A percentile compares a stretch with the other conserved stretches of the same genome.
phyloP scores from a whole-genome alignment of 2,113 vertebrate species.

The Gila orcuttii region DNA sequence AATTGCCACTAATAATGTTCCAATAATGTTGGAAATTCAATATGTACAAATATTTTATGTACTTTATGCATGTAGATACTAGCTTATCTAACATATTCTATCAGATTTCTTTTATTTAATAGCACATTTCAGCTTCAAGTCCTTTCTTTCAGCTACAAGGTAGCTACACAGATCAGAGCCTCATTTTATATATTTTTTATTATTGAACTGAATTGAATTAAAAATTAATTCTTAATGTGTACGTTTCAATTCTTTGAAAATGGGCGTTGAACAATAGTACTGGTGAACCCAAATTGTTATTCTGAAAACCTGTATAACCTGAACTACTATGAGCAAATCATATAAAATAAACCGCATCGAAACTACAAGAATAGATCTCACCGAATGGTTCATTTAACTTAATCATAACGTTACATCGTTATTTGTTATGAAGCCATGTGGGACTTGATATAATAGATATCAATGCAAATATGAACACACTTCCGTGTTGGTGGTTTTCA shows the following conservation, averaged over 20 bases:
- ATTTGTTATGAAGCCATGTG: neutral
- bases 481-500: neutral
- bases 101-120: neutral
- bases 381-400: neutral
- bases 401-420: neutral
- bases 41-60: no score
- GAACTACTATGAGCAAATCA: neutral
- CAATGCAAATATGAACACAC: neutral
- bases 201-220: neutral
- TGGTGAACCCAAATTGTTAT: neutral
- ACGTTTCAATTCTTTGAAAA: neutral
- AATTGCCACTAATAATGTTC: no score
- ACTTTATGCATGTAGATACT: no score
- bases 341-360: neutral
- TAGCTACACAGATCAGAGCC: neutral
- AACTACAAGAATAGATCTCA: neutral
- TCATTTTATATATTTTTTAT: neutral
- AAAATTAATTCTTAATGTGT: neutral
- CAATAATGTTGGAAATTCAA: neutral
- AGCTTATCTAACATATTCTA: neutral
- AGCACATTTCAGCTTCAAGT: neutral
- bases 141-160: neutral
- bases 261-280: neutral
- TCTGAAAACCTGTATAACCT: neutral
- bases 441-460: neutral